Percentiles rank a stretch among this genome's conserved stretches.
Conservation (phyloP, 2,113 vertebrate species). For the Calidris pugnax region DNA sequence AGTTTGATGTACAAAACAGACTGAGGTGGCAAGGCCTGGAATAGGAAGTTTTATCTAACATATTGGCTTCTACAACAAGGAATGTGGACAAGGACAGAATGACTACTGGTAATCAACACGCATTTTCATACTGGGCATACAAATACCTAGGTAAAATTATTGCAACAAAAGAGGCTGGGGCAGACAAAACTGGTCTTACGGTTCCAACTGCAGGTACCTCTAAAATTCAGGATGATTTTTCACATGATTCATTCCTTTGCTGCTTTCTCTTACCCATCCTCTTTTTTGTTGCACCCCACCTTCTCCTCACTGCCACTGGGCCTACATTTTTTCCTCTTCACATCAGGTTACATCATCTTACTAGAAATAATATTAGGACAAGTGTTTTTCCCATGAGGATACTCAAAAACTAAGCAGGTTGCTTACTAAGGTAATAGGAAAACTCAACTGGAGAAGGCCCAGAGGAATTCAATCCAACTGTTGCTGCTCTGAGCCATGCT, state of each 20-base stretch:
- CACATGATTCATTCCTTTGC: fast-evolving
- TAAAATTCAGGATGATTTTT: background rate
- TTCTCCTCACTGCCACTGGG: background rate
- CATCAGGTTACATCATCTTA: background rate
- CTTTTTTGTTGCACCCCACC: background rate
- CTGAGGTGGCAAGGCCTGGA: background rate
- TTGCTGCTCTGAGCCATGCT: background rate
- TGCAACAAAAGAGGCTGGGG: background rate
- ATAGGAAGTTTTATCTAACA: background rate
- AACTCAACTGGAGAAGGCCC: background rate
- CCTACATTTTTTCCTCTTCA: background rate
- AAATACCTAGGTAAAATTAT: background rate
- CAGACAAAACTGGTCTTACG: background rate
- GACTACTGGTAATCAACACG: background rate
- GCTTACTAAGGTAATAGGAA: background rate
- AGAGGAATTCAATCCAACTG: background rate
- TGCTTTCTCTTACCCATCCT: background rate
- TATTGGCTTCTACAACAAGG: background rate
- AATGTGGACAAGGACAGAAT: background rate
- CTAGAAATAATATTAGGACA: background rate
- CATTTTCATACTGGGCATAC: background rate
- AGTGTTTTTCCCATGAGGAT: background rate
- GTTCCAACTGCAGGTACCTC: background rate
- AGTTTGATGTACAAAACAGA: background rate
- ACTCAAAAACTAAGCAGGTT: background rate